phyloP scores from a whole-genome alignment of 2,113 vertebrate species.

The Nesoenas mayeri region DNA sequence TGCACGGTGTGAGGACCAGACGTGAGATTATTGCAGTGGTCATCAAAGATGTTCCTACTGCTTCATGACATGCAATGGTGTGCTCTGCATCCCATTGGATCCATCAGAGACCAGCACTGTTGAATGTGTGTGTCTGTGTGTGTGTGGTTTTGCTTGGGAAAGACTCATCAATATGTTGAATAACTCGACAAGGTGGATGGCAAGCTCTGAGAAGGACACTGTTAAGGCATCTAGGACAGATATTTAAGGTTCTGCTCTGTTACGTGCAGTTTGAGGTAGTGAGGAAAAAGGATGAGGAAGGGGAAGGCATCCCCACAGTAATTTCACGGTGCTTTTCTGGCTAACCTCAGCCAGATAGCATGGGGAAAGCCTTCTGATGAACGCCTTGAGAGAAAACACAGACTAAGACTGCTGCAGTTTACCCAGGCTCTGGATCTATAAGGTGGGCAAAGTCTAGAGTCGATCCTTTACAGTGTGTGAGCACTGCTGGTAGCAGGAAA shows the following conservation, averaged over 20 bases:
- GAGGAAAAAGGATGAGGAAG: not conserved
- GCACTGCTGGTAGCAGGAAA: conserved; percentile 29
- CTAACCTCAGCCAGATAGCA: not conserved
- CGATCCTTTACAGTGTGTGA: not conserved
- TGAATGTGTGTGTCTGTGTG: not conserved
- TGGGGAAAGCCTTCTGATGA: not conserved
- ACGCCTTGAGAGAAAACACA: not conserved
- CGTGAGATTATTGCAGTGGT: not conserved
- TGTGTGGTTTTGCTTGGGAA: not conserved
- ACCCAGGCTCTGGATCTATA: not conserved
- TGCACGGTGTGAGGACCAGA: fast-evolving
- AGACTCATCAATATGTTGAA: not conserved
- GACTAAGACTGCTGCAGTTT: not conserved
- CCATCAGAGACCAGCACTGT: not conserved
- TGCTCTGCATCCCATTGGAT: not conserved
- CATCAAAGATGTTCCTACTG: fast-evolving
- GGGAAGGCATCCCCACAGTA: not conserved
- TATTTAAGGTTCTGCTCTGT: not conserved
- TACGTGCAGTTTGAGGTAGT: not conserved
- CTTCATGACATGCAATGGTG: not conserved
- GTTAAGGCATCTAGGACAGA: not conserved
- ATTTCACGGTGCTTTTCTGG: not conserved
- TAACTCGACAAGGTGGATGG: not conserved
- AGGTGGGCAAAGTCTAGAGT: not conserved
- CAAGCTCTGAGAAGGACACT: not conserved